Conservation (phyloP, 2,888 invertebrate species). For the Listrodromus nycthemerus region DNA sequence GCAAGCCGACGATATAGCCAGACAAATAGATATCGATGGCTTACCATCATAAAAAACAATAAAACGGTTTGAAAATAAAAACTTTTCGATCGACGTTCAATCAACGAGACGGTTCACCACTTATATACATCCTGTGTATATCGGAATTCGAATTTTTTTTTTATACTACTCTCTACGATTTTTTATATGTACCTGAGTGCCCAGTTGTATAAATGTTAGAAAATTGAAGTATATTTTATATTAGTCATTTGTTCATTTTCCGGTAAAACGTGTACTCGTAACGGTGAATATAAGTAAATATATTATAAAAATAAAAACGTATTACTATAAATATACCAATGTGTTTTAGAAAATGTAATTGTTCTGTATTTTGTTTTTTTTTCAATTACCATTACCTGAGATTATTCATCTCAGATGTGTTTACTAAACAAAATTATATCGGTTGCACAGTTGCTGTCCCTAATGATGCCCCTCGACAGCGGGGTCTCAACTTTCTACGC, state of each 20-base stretch:
- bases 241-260: background rate
- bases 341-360: background rate
- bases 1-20: background rate
- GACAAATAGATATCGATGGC: background rate
- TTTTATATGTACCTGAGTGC: constrained; percentile 6
- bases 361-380: background rate
- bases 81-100: background rate
- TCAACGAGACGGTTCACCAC: background rate
- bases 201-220: constrained; percentile 1
- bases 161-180: background rate
- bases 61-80: background rate
- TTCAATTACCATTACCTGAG: background rate
- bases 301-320: too few relatives aligned
- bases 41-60: background rate
- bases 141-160: constrained; percentile 30
- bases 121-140: background rate
- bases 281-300: background rate
- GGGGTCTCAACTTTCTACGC: constrained; percentile 36
- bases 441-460: background rate
- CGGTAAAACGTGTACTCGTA: background rate
- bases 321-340: background rate
- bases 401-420: background rate
- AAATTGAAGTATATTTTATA: constrained; percentile 7
- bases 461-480: background rate
- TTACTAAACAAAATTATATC: background rate